These are phyloP conservation scores for Plecotus auritus DNA, from an alignment of 2,113 vertebrate species.

Conservation along the genomic window DNA sequence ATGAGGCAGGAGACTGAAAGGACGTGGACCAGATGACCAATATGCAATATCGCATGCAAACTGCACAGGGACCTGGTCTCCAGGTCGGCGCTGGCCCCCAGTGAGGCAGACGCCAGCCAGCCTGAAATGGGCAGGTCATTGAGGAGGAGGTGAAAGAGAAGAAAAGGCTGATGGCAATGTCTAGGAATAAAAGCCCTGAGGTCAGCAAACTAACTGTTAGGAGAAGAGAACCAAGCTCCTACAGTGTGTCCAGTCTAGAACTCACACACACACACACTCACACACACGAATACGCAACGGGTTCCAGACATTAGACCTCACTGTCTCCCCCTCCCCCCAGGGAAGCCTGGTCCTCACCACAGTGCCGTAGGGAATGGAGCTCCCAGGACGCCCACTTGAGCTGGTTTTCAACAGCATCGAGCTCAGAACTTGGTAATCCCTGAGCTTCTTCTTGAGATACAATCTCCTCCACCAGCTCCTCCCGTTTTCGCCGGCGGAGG, in stretches of 20 bases:
- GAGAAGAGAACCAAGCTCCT: neutral
- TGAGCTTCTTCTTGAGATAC: conserved; percentile 67
- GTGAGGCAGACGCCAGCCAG: neutral
- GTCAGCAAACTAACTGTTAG: neutral
- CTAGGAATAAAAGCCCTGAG: neutral
- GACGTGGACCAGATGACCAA: neutral
- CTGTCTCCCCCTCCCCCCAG: neutral
- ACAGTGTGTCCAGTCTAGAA: neutral
- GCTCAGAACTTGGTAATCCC: conserved; percentile 67
- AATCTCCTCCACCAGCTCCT: conserved; percentile 64
- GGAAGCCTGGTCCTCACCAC: conserved; percentile 56
- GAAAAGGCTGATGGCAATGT: neutral
- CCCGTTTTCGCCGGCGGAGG: conserved; percentile 63
- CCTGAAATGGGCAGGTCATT: neutral
- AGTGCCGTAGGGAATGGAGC: conserved; percentile 71
- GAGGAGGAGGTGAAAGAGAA: neutral
- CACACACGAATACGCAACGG: neutral
- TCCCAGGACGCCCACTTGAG: conserved; percentile 75
- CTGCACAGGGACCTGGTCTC: neutral
- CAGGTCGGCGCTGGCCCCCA: neutral
- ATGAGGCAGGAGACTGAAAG: neutral
- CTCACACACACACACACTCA: too few species aligned
- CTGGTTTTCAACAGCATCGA: conserved; percentile 73
- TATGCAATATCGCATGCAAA: neutral
- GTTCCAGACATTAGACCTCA: neutral